phyloP scores from a whole-genome alignment of 2,113 vertebrate genomes.

The Charadrius vociferus region DNA sequence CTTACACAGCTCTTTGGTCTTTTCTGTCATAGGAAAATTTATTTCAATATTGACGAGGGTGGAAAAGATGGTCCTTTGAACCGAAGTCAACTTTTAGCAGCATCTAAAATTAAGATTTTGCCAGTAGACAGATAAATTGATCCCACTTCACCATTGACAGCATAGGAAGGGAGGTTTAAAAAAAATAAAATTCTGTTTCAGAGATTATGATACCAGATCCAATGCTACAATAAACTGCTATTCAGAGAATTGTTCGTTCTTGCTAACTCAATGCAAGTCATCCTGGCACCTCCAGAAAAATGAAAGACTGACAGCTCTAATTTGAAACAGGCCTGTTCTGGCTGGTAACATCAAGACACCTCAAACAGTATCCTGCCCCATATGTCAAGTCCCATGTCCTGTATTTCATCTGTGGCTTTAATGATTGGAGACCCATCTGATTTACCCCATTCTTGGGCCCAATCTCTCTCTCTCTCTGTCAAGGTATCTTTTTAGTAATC shows the following conservation, averaged over 20 bases:
- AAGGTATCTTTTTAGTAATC: neutral
- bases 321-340: neutral
- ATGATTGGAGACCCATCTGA: neutral
- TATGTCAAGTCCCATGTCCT: fast-evolving
- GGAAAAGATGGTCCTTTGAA: neutral
- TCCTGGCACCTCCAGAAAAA: neutral
- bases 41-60: neutral
- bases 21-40: neutral
- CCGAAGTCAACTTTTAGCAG: neutral
- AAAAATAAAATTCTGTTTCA: neutral
- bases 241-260: neutral
- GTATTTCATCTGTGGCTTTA: neutral
- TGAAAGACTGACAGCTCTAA: neutral
- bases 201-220: neutral
- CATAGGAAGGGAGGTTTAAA: neutral
- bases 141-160: neutral
- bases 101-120: neutral
- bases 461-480: neutral
- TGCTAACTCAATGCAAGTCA: neutral
- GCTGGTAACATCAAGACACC: neutral
- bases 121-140: neutral
- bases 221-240: neutral
- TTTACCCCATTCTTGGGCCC: neutral
- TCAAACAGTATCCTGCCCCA: neutral
- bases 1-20: neutral